A percentile compares a stretch with the other conserved stretches of the same genome.
Evolutionary conservation across 2,888 invertebrate species (phyloP).

Genomic region (Athalia rosae): DNA sequence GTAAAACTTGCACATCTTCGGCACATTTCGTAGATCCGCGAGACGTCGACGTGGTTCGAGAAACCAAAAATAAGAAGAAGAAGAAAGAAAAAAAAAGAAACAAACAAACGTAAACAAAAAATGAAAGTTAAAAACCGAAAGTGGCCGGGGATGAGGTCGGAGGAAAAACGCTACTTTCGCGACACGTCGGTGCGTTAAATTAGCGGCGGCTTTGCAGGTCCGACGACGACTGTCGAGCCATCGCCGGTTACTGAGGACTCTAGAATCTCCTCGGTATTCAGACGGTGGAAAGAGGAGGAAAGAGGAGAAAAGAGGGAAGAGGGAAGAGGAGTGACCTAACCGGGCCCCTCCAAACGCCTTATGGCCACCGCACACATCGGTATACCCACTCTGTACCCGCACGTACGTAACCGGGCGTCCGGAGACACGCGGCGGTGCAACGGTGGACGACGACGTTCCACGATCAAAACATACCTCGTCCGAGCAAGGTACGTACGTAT

Average conservation of each 20-base stretch:
- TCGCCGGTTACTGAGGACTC: constrained; percentile 38
- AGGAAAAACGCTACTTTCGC: neutral
- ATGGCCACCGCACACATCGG: constrained; percentile 4
- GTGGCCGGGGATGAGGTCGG: neutral
- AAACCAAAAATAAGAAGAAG: too few species aligned
- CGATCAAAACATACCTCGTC: neutral
- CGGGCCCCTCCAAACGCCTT: constrained; percentile 42
- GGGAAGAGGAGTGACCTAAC: constrained; percentile 24
- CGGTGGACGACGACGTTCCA: neutral
- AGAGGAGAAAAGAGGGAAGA: constrained; percentile 37
- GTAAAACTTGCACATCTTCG: too few species aligned
- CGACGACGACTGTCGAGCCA: constrained; percentile 32
- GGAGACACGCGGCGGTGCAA: neutral
- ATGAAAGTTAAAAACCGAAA: constrained; percentile 32
- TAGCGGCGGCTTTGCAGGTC: constrained; percentile 26
- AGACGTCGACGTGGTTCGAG: too few species aligned
- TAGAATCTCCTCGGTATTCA: neutral
- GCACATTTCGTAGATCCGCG: neutral
- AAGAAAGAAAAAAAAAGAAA: neutral
- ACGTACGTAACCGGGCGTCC: too few species aligned
- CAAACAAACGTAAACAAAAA: neutral
- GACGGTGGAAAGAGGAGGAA: constrained; percentile 34
- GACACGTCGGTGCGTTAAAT: constrained; percentile 21
- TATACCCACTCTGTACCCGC: neutral
- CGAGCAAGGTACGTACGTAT: neutral